Percentiles rank a stretch among this genome's conserved stretches.
These are phyloP conservation scores for Sarcophaga peregrina DNA, from an alignment of 1,140 invertebrate genomes.

Conservation along the genomic window DNA sequence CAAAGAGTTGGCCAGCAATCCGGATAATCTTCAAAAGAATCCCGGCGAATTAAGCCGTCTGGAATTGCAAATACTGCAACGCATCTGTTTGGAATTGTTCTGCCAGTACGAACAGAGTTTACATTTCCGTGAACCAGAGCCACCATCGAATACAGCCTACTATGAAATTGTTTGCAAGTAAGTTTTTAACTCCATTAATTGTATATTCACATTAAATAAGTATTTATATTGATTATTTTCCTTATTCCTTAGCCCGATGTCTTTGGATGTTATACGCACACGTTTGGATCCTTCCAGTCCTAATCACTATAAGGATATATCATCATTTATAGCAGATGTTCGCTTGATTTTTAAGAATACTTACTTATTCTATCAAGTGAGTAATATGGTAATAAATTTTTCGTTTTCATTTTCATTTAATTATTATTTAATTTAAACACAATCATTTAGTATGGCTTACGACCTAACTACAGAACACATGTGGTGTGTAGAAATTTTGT, in stretches of 20 bases:
- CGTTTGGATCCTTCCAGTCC: constrained; percentile 79
- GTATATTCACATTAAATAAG: constrained; percentile 20
- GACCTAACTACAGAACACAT: neutral
- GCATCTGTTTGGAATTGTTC: constrained; percentile 87
- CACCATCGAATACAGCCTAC: constrained; percentile 73
- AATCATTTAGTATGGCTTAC: neutral
- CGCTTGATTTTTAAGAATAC: constrained; percentile 90
- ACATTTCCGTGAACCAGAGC: constrained; percentile 86
- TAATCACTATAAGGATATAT: constrained; percentile 79
- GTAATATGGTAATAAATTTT: constrained; percentile 56
- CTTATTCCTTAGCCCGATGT: constrained; percentile 80
- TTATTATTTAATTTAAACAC: neutral
- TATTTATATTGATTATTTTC: neutral
- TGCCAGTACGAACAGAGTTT: constrained; percentile 89
- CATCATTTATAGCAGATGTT: constrained; percentile 84
- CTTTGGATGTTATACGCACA: constrained; percentile 82
- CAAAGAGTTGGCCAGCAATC: constrained; percentile 71
- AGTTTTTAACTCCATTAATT: constrained; percentile 34
- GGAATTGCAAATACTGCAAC: constrained; percentile 80
- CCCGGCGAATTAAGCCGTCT: constrained; percentile 69
- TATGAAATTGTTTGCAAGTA: constrained; percentile 66
- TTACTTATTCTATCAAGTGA: constrained; percentile 85
- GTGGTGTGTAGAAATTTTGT: too few species aligned
- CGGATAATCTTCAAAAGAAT: constrained; percentile 68
- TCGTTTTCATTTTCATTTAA: constrained; percentile 11